Evolutionary conservation across 2,888 invertebrate genomes (phyloP), one percentile per base, ranked within the genome.

Genomic region (Drosophila neotestacea): DNA sequence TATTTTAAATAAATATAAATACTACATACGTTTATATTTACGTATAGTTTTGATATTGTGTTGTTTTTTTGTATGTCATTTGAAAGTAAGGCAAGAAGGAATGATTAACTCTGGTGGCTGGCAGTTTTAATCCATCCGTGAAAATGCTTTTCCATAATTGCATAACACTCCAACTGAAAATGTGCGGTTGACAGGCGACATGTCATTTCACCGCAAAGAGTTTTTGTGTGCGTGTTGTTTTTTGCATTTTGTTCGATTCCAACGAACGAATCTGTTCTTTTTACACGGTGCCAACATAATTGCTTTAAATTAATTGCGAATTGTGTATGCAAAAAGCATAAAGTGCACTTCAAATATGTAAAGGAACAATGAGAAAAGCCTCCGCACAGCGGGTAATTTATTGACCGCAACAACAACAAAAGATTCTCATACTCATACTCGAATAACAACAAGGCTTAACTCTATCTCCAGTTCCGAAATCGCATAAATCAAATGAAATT

Each of bases 291-390:
- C 52, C 65, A 70, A 80, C 85, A 76, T 85, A 85, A 85, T 85
- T 85, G 85, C 85, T 88, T 88, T 85, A 85, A 81, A 85, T 85
- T 85, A 85, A 85, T 85, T 85, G 87, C 85, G 70, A 87, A 77
- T 85, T 81, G 87, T 77, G 81, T 77, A 84, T 84, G 87, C 81
- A 79, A 81, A 84, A 81, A 84, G 87, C 87, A 84, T 78, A 76
- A 78, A 83, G 87, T 75, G 85, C 87, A 84, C 87, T 83, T 83
- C 87, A 84, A 83, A 82, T 80, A 72, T 84, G 81, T 77, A 81
- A 82, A 62, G 73, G 75, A 82, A 85, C 83, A 85, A 76, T 71
- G 77, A 69, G 39, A 34, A 61, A 77, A 68, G 72, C 70, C 74
- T 84, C 60, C 44, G 72, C 87, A 67, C 83, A 87, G 87, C 87